phyloP scores from a whole-genome alignment of 2,888 invertebrate genomes.

The Neoscelio sp. region DNA sequence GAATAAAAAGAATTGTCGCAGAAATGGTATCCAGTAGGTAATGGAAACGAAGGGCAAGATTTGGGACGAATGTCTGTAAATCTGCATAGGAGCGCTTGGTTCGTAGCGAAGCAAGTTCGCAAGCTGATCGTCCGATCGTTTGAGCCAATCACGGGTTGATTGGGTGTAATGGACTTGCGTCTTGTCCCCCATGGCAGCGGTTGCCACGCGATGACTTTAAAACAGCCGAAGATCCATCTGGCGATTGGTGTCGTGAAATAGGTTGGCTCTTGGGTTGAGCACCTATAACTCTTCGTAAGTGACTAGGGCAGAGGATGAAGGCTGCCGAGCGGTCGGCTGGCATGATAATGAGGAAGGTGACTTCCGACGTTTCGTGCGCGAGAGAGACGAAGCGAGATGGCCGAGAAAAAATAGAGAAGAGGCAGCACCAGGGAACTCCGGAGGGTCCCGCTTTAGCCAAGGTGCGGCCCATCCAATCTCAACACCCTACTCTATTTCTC shows the following conservation, averaged over 20 bases:
- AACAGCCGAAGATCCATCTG: conserved; percentile 64
- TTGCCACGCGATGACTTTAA: conserved; percentile 75
- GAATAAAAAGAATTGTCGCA: too few relatives aligned
- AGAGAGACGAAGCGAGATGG: conserved; percentile 70
- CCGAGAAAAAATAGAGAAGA: conserved; percentile 68
- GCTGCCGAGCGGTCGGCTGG: conserved; percentile 80
- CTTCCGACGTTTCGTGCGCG: conserved; percentile 82
- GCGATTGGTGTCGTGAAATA: conserved; percentile 66
- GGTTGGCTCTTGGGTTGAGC: conserved; percentile 77
- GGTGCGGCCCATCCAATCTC: conserved; percentile 82
- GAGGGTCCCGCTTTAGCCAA: conserved; percentile 76
- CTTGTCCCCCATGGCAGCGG: conserved; percentile 82
- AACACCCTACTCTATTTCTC: conserved; percentile 73
- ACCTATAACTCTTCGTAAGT: conserved; percentile 78
- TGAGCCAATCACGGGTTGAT: conserved; percentile 83
- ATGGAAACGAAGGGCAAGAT: too few relatives aligned
- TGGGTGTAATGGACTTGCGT: conserved; percentile 83
- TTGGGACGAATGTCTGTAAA: conserved; percentile 70
- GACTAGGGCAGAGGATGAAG: conserved; percentile 83
- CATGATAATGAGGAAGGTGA: conserved; percentile 84
- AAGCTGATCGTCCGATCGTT: conserved; percentile 82
- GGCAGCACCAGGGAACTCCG: conserved; percentile 61
- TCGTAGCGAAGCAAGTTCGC: conserved; percentile 69
- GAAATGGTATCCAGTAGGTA: too few relatives aligned
- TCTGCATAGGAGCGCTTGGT: conserved; percentile 73